Conservation (phyloP, 2,113 vertebrate genomes). For the Macroglossus sobrinus region DNA sequence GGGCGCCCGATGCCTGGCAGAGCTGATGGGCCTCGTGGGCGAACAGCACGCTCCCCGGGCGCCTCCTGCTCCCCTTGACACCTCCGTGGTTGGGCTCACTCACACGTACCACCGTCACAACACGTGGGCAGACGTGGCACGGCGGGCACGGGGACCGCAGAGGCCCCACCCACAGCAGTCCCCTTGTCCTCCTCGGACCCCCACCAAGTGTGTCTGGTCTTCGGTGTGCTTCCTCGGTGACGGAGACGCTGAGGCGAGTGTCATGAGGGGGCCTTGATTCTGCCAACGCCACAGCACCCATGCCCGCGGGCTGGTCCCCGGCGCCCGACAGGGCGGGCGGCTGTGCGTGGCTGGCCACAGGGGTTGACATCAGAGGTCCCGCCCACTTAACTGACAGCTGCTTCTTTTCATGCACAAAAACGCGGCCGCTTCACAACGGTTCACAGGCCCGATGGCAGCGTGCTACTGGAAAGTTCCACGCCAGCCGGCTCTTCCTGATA, state of each 20-base stretch:
- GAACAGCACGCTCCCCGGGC: accelerated
- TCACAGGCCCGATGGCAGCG: accelerated
- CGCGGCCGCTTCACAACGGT: accelerated
- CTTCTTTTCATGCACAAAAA: not conserved
- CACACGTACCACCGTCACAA: accelerated
- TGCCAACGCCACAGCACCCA: accelerated
- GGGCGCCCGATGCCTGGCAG: not conserved
- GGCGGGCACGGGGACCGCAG: too few species aligned
- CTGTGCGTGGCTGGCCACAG: accelerated
- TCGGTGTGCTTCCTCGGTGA: accelerated
- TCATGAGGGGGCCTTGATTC: not conserved
- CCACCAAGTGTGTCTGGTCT: accelerated
- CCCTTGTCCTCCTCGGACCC: accelerated
- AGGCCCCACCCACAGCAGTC: accelerated
- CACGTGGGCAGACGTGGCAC: accelerated
- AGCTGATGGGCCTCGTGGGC: not conserved
- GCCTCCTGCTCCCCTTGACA: not conserved
- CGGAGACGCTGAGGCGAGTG: accelerated
- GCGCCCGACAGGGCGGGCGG: not conserved
- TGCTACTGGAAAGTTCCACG: accelerated
- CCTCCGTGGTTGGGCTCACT: not conserved
- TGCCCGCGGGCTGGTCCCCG: not conserved
- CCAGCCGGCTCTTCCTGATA: accelerated
- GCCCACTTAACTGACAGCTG: not conserved
- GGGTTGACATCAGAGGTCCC: not conserved